These are phyloP conservation scores for Drosophila algonquin DNA, from an alignment of 2,888 invertebrate genomes.

Conservation along the genomic window DNA sequence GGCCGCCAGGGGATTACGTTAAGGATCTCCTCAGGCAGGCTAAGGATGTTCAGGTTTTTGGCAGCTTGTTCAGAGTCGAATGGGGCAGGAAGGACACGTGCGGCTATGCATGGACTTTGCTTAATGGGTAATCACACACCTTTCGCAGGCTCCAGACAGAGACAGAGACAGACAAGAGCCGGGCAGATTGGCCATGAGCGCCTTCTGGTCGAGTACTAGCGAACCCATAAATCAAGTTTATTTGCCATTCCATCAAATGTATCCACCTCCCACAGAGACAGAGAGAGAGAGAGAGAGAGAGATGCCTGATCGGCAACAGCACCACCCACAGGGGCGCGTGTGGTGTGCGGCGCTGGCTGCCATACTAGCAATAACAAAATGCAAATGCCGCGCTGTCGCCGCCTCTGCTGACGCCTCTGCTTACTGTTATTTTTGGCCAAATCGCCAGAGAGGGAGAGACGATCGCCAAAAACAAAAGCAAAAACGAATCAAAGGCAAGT, in stretches of 20 bases:
- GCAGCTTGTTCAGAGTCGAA: slow-evolving; percentile 52
- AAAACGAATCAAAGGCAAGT: slow-evolving; percentile 76
- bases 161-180: no score
- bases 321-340: slow-evolving; percentile 44
- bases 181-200: slow-evolving; percentile 27
- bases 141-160: background rate
- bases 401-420: slow-evolving; percentile 4
- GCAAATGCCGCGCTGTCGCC: slow-evolving; percentile 29
- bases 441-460: slow-evolving; percentile 13
- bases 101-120: slow-evolving; percentile 57
- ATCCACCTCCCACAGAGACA: background rate
- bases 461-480: slow-evolving; percentile 26
- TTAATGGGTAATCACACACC: slow-evolving; percentile 58
- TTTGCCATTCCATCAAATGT: slow-evolving; percentile 37
- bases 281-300: background rate
- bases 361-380: slow-evolving; percentile 48
- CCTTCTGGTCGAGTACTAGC: background rate
- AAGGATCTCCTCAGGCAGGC: background rate
- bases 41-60: slow-evolving; percentile 47
- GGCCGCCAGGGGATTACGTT: slow-evolving; percentile 6
- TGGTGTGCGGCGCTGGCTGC: slow-evolving; percentile 22
- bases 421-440: slow-evolving; percentile 67
- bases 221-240: slow-evolving; percentile 28
- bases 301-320: background rate
- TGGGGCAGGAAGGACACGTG: slow-evolving; percentile 56